Evolutionary conservation across 2,888 invertebrate species (phyloP), one percentile per base, ranked within the genome.

Genomic region (Drosophila testacea): DNA sequence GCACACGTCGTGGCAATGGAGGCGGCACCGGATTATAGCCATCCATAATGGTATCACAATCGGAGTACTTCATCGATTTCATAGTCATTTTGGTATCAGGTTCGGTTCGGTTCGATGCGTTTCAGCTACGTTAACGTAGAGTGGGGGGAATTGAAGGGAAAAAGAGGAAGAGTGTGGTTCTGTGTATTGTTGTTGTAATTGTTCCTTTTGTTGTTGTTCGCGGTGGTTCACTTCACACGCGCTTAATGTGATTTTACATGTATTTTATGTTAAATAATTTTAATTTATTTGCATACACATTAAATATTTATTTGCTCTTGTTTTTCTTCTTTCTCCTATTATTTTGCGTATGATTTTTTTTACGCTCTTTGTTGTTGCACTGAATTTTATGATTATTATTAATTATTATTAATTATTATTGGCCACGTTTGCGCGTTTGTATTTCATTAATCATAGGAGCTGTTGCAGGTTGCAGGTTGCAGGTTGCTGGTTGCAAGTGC

Each of bases 11-110:
- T 71, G 93, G 93, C 73, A 93, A 83, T 57, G 93, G 93, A 27
- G 93, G 93, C 75, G 93, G 93, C 77, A 93, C 92, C 57, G 93
- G 93, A 91, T 93, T 93, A 88, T 92, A 93, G 79, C 92, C 92
- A 90, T 93, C 93, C 93, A 93, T 93, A 88, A 93, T 93, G 80
- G 93, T 92, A 91, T 93, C 93, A 92, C 93, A 93, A 92, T 93
- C 93, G 83, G 92, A 92, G 88, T 93, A 93, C 90, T 93, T 93
- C 83, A 93, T 93, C 87, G 93, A 93, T 92, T 93, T 93, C 93
- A 92, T 93, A 90, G 93, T 93, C 93, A 93, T 93, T 84, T 88
- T 91, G 82, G 54, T 50, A 46, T 57, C 44, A 22, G 27, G 27
- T 36, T 46, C 46, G 46, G n/a, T 56, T 6, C 32, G n/a, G 41